These are phyloP conservation scores for Syrmaticus mikado DNA, from an alignment of 2,113 vertebrate genomes.

Conservation along the genomic window DNA sequence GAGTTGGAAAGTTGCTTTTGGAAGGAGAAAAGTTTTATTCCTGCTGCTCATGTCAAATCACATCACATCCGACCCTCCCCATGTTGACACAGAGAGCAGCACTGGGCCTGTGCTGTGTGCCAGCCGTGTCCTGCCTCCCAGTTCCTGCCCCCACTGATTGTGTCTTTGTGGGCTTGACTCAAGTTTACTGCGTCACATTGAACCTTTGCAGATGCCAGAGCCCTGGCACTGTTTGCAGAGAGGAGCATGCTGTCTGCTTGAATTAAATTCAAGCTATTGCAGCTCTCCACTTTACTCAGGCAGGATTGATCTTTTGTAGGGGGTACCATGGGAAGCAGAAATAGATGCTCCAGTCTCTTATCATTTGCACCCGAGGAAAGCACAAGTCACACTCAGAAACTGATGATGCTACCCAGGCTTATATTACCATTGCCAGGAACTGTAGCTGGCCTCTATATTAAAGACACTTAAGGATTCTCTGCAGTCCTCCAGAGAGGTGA, in stretches of 20 bases:
- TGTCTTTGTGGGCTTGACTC: not conserved
- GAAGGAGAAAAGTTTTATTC: not conserved
- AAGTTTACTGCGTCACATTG: not conserved
- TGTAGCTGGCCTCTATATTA: not conserved
- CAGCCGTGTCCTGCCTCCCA: not conserved
- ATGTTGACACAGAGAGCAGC: not conserved
- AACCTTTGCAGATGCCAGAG: constrained; percentile 41
- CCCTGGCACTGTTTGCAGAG: not conserved
- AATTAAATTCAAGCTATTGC: not conserved
- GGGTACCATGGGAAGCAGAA: not conserved
- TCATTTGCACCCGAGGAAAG: not conserved
- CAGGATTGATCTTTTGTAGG: not conserved
- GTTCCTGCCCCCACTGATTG: not conserved
- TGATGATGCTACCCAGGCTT: not conserved
- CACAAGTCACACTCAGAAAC: not conserved
- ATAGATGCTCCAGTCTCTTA: not conserved
- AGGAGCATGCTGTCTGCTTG: not conserved
- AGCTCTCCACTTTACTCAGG: not conserved
- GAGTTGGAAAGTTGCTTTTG: not conserved
- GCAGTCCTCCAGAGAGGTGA: not conserved
- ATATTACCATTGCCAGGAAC: not conserved
- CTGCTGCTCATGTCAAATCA: not conserved
- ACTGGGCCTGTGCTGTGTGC: not conserved
- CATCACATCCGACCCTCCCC: not conserved
- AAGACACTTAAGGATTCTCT: not conserved